A percentile compares a stretch with the other conserved stretches of the same genome.
Evolutionary conservation across 1,140 invertebrate genomes (phyloP).

Genomic region (Planococcus citri): DNA sequence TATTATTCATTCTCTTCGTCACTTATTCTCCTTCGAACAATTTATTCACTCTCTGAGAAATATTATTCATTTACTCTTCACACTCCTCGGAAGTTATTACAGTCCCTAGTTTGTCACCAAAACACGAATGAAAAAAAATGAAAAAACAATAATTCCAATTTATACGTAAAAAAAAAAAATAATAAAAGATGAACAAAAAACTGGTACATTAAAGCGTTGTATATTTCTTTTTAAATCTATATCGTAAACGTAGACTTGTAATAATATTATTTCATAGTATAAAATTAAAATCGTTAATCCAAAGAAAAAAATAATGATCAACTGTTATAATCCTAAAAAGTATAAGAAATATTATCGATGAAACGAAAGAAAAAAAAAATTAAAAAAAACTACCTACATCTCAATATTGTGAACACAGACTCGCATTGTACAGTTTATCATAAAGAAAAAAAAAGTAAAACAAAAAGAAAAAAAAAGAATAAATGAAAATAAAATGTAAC

Average conservation of each 20-base stretch:
- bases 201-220: background rate
- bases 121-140: background rate
- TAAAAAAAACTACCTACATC: no score
- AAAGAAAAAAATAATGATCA: background rate
- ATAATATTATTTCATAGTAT: background rate
- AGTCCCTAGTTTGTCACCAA: background rate
- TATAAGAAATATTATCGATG: background rate
- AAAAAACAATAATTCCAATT: background rate
- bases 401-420: background rate
- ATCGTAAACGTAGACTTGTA: no score
- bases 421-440: background rate
- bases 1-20: background rate
- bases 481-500: conserved; percentile 9
- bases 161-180: background rate
- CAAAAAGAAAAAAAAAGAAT: background rate
- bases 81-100: no score
- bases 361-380: background rate
- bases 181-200: background rate
- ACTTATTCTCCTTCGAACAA: no score
- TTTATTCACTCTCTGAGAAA: no score
- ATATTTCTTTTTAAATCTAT: background rate
- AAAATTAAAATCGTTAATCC: background rate
- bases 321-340: background rate
- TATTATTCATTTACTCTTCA: no score
- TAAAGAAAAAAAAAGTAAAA: background rate